Evolutionary conservation across 2,797 vertebrate species (phyloP).

Genomic region (Falco berigora): DNA sequence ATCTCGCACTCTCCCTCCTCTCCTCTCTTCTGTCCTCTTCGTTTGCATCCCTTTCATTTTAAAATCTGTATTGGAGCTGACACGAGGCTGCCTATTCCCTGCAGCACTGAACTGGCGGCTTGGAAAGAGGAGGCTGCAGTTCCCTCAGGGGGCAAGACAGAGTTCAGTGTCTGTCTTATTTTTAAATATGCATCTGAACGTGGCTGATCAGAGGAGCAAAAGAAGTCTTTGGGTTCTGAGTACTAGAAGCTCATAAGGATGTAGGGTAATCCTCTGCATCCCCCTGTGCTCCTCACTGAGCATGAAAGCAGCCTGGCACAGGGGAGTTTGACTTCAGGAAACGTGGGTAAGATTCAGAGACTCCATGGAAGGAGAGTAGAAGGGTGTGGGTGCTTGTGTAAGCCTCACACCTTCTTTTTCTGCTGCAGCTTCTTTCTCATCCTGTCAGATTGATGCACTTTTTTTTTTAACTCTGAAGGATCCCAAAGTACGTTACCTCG

Average conservation of each 20-base stretch:
- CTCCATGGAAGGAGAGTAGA: background rate
- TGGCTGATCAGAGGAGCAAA: constrained; percentile 24
- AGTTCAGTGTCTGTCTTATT: constrained; percentile 38
- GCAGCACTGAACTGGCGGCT: background rate
- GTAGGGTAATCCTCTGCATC: background rate
- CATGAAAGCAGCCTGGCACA: background rate
- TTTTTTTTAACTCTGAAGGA: background rate
- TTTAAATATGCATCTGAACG: constrained; percentile 41
- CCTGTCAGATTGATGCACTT: background rate
- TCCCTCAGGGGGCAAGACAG: constrained; percentile 13
- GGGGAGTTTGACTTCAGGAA: background rate
- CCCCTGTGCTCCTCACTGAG: background rate
- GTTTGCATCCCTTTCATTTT: constrained; percentile 23
- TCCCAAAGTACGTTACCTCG: background rate
- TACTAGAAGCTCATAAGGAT: background rate
- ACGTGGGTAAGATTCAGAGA: background rate
- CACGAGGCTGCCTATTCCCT: constrained; percentile 41
- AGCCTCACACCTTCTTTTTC: background rate
- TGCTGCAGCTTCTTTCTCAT: background rate
- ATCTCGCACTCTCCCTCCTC: background rate
- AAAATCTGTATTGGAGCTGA: background rate
- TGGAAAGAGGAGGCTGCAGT: constrained; percentile 25
- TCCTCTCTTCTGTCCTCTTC: background rate
- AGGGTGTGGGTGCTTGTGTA: background rate
- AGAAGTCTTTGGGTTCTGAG: background rate